Percentiles rank a stretch among this genome's conserved stretches.
Evolutionary conservation across 1,140 invertebrate species (phyloP).

Genomic region (Notospermus geniculatus): DNA sequence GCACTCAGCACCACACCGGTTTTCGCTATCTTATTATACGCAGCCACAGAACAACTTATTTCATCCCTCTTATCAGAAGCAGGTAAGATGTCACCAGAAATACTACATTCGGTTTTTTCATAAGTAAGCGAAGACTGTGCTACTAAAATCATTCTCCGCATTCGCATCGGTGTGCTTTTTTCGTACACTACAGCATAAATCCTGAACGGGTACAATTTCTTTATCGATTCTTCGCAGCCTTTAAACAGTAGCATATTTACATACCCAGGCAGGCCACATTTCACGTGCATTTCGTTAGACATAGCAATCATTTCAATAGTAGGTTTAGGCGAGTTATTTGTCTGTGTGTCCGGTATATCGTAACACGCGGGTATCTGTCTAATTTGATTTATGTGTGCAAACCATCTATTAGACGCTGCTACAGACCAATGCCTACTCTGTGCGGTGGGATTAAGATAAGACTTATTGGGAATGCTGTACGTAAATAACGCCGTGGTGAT

Average conservation of each 20-base stretch:
- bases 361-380: neutral
- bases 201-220: conserved; percentile 9
- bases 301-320: neutral
- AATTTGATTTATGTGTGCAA: neutral
- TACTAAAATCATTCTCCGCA: neutral
- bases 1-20: conserved; percentile 8
- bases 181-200: conserved; percentile 5
- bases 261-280: conserved; percentile 8
- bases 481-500: neutral
- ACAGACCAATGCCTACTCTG: neutral
- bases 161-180: conserved; percentile 1
- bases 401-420: neutral
- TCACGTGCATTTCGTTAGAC: conserved; percentile 6
- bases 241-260: conserved; percentile 3
- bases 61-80: neutral
- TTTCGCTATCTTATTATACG: conserved; percentile 6
- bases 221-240: conserved; percentile 5
- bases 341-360: conserved; percentile 5
- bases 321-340: neutral
- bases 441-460: neutral
- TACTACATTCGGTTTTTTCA: conserved; percentile 7
- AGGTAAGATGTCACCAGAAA: neutral
- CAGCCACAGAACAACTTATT: neutral
- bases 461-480: neutral
- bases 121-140: neutral